Evolutionary conservation across 2,888 invertebrate species (phyloP), one percentile per base, ranked within the genome.

Genomic region (Gari tellinella): DNA sequence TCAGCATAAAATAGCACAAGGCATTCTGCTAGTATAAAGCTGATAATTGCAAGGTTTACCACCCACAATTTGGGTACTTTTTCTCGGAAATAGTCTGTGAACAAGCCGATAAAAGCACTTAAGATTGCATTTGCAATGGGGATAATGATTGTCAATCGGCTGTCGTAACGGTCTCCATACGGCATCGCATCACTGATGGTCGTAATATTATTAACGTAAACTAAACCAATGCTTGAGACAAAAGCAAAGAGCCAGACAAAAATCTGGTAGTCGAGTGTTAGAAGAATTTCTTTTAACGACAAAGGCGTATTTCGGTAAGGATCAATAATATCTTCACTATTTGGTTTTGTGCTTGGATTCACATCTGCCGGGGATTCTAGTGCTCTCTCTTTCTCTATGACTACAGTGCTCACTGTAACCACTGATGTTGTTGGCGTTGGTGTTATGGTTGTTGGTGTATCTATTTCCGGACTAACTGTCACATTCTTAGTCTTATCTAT

Each of bases 151-250:
- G 76, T 70, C 5, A 84, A 46, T 7, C 64, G 55, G 17, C 69
- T 64, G 43, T 82, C 58, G 21, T 80, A 67, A 7, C 48, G 19
- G 41, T 72, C 64, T 4, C 78, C 48, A 5, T 57, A 21, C 7
- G 38, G n/a, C 10, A 81, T 52, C 2, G 80, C 72, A 23, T 70
- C 57, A 10, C 77, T 72, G 14, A 80, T 65, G 4, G 73, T 70
- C 4, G 84, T 84, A 3, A 81, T 52, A 56, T 82, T 81, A 49
- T 76, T 78, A 3, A 65, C 70, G 55, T 72, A 82, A 2, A 81
- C 80, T 14, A 82, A 55, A 8, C 82, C 81, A 15, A 84, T 76
- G 17, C 60, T 48, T 7, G 84, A 76, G 15, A 80, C 72, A 52
- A 82, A 84, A 2, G 75, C 72, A 31, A 82, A 67, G 62, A 75